A percentile compares a stretch with the other conserved stretches of the same genome.
These are phyloP conservation scores for Psephotus haematonotus DNA, from an alignment of 2,113 vertebrate genomes.

Conservation along the genomic window DNA sequence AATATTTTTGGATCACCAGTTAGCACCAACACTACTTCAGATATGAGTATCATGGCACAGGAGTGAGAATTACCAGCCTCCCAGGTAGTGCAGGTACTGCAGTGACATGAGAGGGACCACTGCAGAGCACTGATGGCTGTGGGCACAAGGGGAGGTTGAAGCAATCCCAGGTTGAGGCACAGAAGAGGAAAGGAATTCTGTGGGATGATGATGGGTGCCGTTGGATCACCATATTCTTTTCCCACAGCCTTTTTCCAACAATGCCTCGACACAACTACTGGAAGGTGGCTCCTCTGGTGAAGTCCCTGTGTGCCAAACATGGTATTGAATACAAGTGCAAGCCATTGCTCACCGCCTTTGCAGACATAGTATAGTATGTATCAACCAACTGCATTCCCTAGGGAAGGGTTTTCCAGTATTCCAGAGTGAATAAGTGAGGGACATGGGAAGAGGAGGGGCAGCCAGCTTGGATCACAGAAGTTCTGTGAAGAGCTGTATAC, in stretches of 20 bases:
- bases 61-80: background rate
- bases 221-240: background rate
- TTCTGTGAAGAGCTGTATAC: background rate
- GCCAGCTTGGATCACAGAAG: background rate
- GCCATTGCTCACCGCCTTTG: conserved; percentile 70
- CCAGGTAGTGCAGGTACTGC: background rate
- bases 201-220: fast-evolving
- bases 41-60: background rate
- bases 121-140: background rate
- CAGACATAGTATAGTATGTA: conserved; percentile 79
- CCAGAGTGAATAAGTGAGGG: fast-evolving
- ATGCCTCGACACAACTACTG: conserved; percentile 79
- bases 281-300: conserved; percentile 81
- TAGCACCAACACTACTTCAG: background rate
- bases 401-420: background rate
- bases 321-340: conserved; percentile 76
- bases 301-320: conserved; percentile 77
- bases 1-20: background rate
- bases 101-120: fast-evolving
- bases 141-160: background rate
- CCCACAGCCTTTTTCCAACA: conserved; percentile 79
- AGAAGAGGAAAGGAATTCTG: background rate
- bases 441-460: fast-evolving
- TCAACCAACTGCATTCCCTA: fast-evolving
- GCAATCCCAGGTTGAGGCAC: background rate